Evolutionary conservation across 2,113 vertebrate species (phyloP).

Genomic region (Boleophthalmus pectinirostris): DNA sequence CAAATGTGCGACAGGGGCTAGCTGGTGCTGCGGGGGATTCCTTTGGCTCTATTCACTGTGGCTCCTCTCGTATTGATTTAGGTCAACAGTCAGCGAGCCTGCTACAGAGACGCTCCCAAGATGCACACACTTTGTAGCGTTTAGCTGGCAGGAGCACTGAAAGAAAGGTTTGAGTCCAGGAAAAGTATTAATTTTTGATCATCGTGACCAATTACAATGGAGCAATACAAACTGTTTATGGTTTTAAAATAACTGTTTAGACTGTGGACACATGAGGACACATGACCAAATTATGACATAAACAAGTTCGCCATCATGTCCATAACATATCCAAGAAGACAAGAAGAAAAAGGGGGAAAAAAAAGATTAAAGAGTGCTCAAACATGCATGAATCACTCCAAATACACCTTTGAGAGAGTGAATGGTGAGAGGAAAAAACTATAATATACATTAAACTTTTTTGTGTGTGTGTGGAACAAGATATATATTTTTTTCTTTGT

Average conservation of each 20-base stretch:
- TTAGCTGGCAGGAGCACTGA: background rate
- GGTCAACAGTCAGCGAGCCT: slow-evolving; percentile 13
- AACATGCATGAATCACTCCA: too few species aligned
- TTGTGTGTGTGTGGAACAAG: too few species aligned
- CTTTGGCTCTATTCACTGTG: slow-evolving; percentile 26
- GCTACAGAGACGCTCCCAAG: background rate
- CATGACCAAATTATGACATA: too few species aligned
- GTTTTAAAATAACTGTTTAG: background rate
- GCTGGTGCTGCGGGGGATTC: slow-evolving; percentile 26
- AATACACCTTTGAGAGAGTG: too few species aligned
- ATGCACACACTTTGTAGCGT: background rate
- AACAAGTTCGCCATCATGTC: too few species aligned
- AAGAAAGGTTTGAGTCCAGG: background rate
- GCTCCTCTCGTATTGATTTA: slow-evolving; percentile 40
- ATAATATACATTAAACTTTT: too few species aligned
- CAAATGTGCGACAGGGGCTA: slow-evolving; percentile 13
- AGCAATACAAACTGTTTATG: background rate
- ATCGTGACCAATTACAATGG: background rate
- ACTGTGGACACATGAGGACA: too few species aligned
- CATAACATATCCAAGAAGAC: too few species aligned
- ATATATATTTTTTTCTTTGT: too few species aligned
- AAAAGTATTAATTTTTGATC: background rate
- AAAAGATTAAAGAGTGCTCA: too few species aligned
- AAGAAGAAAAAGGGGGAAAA: background rate
- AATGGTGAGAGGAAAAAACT: too few species aligned